These are phyloP conservation scores for Microtus pennsylvanicus DNA, from an alignment of 2,113 vertebrate species.

Conservation along the genomic window DNA sequence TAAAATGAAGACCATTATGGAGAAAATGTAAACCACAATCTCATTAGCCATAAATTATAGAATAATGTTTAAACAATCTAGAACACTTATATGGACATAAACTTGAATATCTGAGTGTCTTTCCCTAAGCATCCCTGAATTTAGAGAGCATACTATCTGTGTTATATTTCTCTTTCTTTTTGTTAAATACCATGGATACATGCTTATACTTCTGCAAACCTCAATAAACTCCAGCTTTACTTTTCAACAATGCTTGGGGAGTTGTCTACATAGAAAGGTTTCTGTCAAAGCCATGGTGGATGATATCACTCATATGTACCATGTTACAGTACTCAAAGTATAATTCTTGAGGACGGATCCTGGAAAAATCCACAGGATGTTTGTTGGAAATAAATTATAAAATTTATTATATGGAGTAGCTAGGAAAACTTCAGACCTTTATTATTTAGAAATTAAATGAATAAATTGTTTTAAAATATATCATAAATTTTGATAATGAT, in stretches of 20 bases:
- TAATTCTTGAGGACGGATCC: neutral
- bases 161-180: neutral
- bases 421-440: neutral
- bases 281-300: neutral
- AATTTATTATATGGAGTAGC: neutral
- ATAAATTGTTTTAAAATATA: neutral
- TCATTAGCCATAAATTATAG: no score
- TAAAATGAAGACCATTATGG: no score
- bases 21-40: no score
- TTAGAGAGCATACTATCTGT: neutral
- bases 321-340: neutral
- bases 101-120: neutral
- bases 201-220: neutral
- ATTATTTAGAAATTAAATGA: neutral
- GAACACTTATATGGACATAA: neutral
- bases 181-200: neutral
- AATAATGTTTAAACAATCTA: no score
- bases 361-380: neutral
- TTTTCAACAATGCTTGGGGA: neutral
- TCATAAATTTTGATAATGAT: neutral
- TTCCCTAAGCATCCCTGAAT: neutral
- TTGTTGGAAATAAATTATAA: neutral
- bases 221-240: neutral
- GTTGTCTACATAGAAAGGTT: neutral
- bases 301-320: neutral